Percentiles rank a stretch among this genome's conserved stretches.
Evolutionary conservation across 2,113 vertebrate genomes (phyloP).

Genomic region (Mus spicilegus): DNA sequence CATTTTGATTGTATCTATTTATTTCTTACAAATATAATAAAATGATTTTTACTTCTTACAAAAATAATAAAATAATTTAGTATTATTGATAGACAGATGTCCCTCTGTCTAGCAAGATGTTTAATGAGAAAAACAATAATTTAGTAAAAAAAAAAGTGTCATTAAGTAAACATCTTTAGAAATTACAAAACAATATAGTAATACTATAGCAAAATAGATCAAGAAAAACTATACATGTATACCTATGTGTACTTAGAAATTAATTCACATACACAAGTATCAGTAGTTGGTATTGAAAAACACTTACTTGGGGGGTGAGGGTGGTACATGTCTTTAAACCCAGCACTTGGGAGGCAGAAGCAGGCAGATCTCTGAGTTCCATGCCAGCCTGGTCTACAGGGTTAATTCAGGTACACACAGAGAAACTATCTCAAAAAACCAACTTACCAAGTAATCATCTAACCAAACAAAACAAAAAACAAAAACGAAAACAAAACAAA

Average conservation of each 20-base stretch:
- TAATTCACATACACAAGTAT: accelerated
- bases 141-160: not conserved
- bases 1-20: not conserved
- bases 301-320: no score
- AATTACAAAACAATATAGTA: not conserved
- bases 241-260: not conserved
- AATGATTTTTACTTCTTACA: not conserved
- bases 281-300: not conserved
- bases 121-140: constrained; percentile 38
- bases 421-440: not conserved
- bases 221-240: not conserved
- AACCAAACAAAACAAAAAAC: not conserved
- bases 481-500: no score
- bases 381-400: not conserved
- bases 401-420: not conserved
- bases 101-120: not conserved
- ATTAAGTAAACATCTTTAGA: not conserved
- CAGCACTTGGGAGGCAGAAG: no score
- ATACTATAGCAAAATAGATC: not conserved
- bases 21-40: not conserved
- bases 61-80: not conserved
- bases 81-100: not conserved
- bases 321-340: no score
- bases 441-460: not conserved
- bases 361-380: no score